These are phyloP conservation scores for Dipus sagitta DNA, from an alignment of 2,797 vertebrate species.

Conservation along the genomic window DNA sequence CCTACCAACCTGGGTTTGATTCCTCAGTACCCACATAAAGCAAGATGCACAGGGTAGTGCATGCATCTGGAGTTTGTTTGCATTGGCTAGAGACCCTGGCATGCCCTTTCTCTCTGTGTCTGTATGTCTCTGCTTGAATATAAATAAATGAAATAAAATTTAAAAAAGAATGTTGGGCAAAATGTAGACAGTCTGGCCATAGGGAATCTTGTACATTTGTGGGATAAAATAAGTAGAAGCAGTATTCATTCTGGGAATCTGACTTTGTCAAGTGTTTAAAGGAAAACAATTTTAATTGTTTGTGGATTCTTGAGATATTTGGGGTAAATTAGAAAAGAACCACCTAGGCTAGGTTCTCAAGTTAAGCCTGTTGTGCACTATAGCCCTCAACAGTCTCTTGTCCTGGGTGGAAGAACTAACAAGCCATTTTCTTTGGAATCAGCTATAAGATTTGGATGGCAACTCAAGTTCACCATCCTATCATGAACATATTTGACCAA, in stretches of 20 bases:
- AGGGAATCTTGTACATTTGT: not conserved
- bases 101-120: too few species aligned
- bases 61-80: too few species aligned
- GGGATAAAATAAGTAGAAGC: not conserved
- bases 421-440: not conserved
- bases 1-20: too few species aligned
- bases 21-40: too few species aligned
- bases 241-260: not conserved
- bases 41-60: too few species aligned
- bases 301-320: not conserved
- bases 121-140: too few species aligned
- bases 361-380: not conserved
- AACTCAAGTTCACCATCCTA: not conserved
- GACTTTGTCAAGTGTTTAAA: slow-evolving; percentile 17
- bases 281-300: slow-evolving; percentile 17
- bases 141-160: too few species aligned
- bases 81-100: too few species aligned
- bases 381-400: not conserved
- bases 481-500: slow-evolving; percentile 1
- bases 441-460: not conserved
- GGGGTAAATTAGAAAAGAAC: not conserved
- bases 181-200: not conserved
- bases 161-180: not conserved
- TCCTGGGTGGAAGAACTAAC: not conserved
- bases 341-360: not conserved